These are phyloP conservation scores for Drepanosiphum platanoidis DNA, from an alignment of 2,888 invertebrate genomes.

Conservation along the genomic window DNA sequence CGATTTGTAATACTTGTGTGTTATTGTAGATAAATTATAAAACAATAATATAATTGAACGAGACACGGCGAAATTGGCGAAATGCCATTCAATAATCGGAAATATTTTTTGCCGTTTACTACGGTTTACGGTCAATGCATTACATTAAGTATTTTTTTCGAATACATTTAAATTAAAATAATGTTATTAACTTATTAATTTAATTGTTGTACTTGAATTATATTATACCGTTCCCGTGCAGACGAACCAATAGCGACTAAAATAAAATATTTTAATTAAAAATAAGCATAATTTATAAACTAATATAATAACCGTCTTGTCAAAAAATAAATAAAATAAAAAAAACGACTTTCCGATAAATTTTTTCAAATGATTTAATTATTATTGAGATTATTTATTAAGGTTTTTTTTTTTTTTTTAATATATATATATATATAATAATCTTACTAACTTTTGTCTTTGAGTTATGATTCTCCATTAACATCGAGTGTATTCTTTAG, in stretches of 20 bases:
- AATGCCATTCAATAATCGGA: conserved; percentile 22
- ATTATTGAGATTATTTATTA: background rate
- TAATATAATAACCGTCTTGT: background rate
- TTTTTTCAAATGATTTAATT: background rate
- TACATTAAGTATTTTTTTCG: background rate
- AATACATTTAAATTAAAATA: background rate
- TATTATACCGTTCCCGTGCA: background rate
- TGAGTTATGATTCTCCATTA: background rate
- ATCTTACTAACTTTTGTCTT: no score
- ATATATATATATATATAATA: no score
- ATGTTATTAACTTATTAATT: background rate
- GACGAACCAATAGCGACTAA: background rate
- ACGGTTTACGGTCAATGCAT: background rate
- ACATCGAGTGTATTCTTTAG: background rate
- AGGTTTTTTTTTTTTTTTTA: no score
- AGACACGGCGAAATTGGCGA: background rate
- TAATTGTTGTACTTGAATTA: background rate
- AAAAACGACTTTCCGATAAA: no score
- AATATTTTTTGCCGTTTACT: background rate
- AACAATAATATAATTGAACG: background rate
- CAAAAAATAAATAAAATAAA: no score
- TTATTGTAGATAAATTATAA: background rate
- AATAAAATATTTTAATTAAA: background rate
- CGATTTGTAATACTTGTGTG: background rate
- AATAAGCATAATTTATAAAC: background rate